Conservation (phyloP, 2,113 vertebrate species). For the Campylorhamphus procurvoides region DNA sequence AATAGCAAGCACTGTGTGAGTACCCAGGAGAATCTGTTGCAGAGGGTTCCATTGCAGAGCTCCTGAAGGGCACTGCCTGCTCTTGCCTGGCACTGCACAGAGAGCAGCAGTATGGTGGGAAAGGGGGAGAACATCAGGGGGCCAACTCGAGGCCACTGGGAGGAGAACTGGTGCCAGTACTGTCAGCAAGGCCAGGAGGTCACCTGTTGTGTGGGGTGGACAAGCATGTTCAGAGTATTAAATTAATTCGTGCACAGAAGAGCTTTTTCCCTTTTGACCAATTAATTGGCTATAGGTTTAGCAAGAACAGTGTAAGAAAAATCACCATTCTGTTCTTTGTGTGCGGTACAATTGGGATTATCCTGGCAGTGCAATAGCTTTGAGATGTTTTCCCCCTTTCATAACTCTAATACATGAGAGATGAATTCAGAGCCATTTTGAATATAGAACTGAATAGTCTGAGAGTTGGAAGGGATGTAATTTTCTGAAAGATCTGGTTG, state of each 20-base stretch:
- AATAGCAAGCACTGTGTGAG: accelerated
- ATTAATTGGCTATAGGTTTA: background rate
- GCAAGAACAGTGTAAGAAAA: background rate
- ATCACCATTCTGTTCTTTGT: background rate
- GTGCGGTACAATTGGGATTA: background rate
- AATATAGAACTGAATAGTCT: background rate
- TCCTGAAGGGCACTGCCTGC: background rate
- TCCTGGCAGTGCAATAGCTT: background rate
- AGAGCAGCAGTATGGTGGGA: too few species aligned
- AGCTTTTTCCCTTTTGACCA: background rate
- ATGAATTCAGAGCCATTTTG: background rate
- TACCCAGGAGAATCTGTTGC: background rate
- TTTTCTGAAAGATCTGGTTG: background rate
- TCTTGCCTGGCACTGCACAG: background rate
- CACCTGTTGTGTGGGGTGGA: background rate
- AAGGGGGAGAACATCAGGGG: accelerated
- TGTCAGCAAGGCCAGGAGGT: background rate
- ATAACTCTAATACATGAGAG: background rate
- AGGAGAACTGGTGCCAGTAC: too few species aligned
- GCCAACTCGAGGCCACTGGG: background rate
- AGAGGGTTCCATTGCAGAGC: background rate
- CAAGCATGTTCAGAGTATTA: background rate
- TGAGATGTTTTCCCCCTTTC: background rate
- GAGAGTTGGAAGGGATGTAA: background rate
- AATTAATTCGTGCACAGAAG: background rate